Conservation (phyloP, 1,140 invertebrate genomes). For the Heliconius hewitsoni region DNA sequence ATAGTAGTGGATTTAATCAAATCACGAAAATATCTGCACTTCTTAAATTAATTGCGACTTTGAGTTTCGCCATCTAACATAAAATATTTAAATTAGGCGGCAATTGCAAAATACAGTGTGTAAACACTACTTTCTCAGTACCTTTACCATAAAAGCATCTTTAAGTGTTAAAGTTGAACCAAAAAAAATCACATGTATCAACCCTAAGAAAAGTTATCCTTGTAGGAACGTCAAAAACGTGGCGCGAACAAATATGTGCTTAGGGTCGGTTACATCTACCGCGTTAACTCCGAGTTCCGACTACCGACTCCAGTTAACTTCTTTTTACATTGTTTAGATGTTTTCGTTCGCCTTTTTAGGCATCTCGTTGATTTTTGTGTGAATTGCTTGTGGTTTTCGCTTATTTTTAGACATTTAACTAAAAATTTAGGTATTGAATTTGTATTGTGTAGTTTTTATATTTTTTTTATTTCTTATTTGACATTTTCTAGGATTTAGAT, state of each 20-base stretch:
- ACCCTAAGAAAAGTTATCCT: slow-evolving; percentile 74
- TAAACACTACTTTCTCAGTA: too few species aligned
- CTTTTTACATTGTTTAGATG: slow-evolving; percentile 34
- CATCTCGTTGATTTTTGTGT: background rate
- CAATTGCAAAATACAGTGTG: too few species aligned
- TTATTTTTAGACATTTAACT: background rate
- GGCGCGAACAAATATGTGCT: slow-evolving; percentile 77
- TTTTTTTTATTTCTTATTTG: too few species aligned
- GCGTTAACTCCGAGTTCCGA: slow-evolving; percentile 26
- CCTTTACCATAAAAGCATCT: background rate
- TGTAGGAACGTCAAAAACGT: slow-evolving; percentile 71
- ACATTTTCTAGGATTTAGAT: too few species aligned
- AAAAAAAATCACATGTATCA: slow-evolving; percentile 37
- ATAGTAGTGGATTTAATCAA: too few species aligned
- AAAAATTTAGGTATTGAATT: background rate
- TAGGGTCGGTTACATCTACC: slow-evolving; percentile 46
- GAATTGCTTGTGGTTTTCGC: background rate
- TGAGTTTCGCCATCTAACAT: too few species aligned
- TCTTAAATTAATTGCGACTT: too few species aligned
- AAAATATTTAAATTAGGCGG: too few species aligned
- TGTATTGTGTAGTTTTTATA: background rate
- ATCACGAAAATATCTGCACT: too few species aligned
- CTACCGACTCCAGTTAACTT: slow-evolving; percentile 22
- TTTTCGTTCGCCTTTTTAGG: slow-evolving; percentile 9
- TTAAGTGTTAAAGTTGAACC: background rate